These are phyloP conservation scores for Adelognathus sp. DNA, from an alignment of 2,888 invertebrate genomes.

Conservation along the genomic window DNA sequence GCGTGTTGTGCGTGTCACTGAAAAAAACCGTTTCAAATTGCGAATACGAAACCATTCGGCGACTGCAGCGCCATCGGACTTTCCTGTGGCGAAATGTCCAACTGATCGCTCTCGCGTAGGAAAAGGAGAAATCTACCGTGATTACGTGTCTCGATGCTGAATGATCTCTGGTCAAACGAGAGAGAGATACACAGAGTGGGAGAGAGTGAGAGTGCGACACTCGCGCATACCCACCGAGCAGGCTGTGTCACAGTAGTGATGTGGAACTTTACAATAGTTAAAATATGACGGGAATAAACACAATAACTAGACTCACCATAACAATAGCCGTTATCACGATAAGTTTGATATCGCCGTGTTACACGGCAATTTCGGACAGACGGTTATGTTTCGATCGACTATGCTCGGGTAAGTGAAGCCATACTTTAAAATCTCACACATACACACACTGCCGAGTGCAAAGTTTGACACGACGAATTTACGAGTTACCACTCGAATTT, in stretches of 20 bases:
- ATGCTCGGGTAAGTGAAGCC: constrained; percentile 85
- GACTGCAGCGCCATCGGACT: not conserved
- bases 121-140: not conserved
- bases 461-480: constrained; percentile 56
- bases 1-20: too few species aligned
- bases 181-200: too few species aligned
- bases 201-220: constrained; percentile 15
- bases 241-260: constrained; percentile 71
- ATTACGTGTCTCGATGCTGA: constrained; percentile 36
- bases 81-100: too few species aligned
- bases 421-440: constrained; percentile 73
- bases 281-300: constrained; percentile 76
- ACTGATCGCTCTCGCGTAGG: too few species aligned
- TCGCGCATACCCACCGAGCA: constrained; percentile 26
- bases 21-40: not conserved
- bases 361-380: constrained; percentile 84
- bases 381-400: constrained; percentile 87
- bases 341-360: constrained; percentile 65
- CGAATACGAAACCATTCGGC: not conserved
- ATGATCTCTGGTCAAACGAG: constrained; percentile 41
- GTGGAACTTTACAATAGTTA: constrained; percentile 76
- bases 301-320: constrained; percentile 66
- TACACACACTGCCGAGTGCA: constrained; percentile 57
- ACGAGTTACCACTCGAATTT: too few species aligned
- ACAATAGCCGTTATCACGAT: constrained; percentile 67